These are phyloP conservation scores for Acipenser ruthenus DNA, from an alignment of 2,797 vertebrate genomes.

Conservation along the genomic window DNA sequence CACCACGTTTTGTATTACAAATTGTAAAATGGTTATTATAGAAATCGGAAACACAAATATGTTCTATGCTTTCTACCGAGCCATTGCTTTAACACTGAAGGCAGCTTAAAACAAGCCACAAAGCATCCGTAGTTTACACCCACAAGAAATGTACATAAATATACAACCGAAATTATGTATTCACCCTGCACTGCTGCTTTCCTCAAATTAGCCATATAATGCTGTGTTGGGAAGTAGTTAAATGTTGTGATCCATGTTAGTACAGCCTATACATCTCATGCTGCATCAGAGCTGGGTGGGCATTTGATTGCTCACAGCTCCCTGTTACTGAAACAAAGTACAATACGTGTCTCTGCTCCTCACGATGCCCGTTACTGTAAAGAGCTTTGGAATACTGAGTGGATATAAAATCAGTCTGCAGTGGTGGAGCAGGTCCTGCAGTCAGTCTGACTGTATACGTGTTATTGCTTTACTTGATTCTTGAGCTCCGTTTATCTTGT, in stretches of 20 bases:
- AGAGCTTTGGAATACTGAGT: too few relatives aligned
- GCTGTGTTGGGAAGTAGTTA: constrained; percentile 12
- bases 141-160: not conserved
- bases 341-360: too few relatives aligned
- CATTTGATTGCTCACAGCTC: too few relatives aligned
- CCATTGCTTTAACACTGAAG: not conserved
- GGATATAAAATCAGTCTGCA: too few relatives aligned
- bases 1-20: not conserved
- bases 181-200: not conserved
- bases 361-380: too few relatives aligned
- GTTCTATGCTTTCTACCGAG: too few relatives aligned
- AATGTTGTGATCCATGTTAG: constrained; percentile 15
- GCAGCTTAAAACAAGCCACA: not conserved
- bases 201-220: not conserved
- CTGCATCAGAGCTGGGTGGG: not conserved
- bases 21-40: not conserved
- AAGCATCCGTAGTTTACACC: not conserved
- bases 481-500: too few relatives aligned
- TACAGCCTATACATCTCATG: not conserved
- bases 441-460: too few relatives aligned
- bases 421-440: too few relatives aligned
- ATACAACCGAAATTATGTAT: not conserved
- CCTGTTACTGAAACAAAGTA: too few relatives aligned
- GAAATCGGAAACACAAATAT: not conserved
- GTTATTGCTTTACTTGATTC: too few relatives aligned